phyloP scores from a whole-genome alignment of 1,140 invertebrate species.

The Vanessa tameamea region DNA sequence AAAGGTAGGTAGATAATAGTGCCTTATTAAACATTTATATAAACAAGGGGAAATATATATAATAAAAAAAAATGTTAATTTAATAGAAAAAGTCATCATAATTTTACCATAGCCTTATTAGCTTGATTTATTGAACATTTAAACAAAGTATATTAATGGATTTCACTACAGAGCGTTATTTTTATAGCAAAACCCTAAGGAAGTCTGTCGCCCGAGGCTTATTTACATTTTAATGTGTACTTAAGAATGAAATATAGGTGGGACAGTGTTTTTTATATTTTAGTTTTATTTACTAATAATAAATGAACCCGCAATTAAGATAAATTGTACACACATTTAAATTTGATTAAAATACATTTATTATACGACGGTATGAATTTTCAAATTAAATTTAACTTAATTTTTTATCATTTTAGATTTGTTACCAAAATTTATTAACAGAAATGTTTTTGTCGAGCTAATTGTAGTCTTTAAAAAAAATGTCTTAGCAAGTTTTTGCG shows the following conservation, averaged over 20 bases:
- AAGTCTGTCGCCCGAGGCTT: constrained; percentile 21
- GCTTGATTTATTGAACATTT: neutral
- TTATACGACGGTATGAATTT: neutral
- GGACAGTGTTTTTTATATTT: constrained; percentile 14
- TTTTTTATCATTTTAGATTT: no score
- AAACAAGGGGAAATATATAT: neutral
- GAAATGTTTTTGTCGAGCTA: no score
- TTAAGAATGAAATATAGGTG: constrained; percentile 27
- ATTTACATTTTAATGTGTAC: constrained; percentile 31
- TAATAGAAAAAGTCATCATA: neutral
- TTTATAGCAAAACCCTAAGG: constrained; percentile 21
- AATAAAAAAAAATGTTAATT: neutral
- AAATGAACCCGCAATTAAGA: neutral
- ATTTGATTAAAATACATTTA: neutral
- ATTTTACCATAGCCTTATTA: neutral
- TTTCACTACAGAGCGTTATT: constrained; percentile 13
- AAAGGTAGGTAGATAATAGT: no score
- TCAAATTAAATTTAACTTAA: no score
- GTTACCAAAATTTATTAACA: no score
- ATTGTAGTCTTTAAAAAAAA: no score
- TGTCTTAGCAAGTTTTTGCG: no score
- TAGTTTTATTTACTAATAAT: constrained; percentile 10
- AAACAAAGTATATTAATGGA: constrained; percentile 21
- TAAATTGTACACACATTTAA: neutral
- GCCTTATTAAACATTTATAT: neutral